phyloP scores from a whole-genome alignment of 2,113 vertebrate genomes.

The Ptilonorhynchus violaceus region DNA sequence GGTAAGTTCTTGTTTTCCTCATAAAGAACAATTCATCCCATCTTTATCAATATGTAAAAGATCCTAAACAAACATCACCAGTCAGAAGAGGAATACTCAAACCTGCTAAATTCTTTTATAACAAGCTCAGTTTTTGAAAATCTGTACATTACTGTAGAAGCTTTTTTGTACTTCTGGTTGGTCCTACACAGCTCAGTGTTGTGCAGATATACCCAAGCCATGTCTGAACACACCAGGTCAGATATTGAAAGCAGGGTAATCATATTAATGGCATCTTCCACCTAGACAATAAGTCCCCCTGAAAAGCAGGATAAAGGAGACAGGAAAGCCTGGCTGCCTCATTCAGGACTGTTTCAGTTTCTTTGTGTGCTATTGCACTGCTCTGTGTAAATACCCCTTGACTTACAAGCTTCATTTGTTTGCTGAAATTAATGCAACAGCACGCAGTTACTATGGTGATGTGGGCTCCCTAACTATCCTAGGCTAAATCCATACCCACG shows the following conservation, averaged over 20 bases:
- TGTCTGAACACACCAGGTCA: not conserved
- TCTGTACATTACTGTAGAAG: not conserved
- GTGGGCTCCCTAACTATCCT: not conserved
- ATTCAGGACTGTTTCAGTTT: not conserved
- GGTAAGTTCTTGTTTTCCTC: not conserved
- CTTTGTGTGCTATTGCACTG: not conserved
- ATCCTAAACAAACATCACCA: not conserved
- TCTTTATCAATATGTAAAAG: not conserved
- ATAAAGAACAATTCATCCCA: not conserved
- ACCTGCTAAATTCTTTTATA: not conserved
- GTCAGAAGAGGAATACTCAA: not conserved
- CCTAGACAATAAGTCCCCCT: not conserved
- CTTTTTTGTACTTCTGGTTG: not conserved
- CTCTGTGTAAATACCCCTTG: not conserved
- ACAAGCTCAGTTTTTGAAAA: not conserved
- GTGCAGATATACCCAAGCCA: not conserved
- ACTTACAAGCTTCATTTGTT: constrained; percentile 21
- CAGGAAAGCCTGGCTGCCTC: not conserved
- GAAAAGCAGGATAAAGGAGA: not conserved
- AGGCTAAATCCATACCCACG: not conserved
- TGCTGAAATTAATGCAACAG: constrained; percentile 7
- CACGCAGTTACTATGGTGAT: constrained; percentile 37
- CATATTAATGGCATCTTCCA: not conserved
- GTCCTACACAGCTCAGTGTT: not conserved
- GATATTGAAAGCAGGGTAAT: not conserved